phyloP scores from a whole-genome alignment of 2,113 vertebrate species.

The Callaeas wilsoni region DNA sequence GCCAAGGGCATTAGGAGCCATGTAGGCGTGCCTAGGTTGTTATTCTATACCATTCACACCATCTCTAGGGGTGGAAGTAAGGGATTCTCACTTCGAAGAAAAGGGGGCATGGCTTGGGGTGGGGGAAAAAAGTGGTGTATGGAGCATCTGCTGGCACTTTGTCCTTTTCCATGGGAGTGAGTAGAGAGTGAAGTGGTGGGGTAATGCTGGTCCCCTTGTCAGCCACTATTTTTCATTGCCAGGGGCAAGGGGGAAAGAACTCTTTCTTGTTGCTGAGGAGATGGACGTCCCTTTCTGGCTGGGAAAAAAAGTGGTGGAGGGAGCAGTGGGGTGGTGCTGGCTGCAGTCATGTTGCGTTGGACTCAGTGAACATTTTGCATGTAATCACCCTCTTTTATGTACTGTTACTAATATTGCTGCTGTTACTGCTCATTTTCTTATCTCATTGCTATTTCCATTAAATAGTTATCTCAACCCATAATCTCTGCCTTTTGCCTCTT shows the following conservation, averaged over 20 bases:
- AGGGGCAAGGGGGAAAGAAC: fast-evolving
- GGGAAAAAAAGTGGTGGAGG: not conserved
- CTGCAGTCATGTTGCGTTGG: not conserved
- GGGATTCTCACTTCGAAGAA: not conserved
- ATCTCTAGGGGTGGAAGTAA: not conserved
- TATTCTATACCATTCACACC: not conserved
- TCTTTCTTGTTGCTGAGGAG: not conserved
- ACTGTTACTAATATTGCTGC: not conserved
- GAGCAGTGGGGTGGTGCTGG: fast-evolving
- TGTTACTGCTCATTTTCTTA: not conserved
- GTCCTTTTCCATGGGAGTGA: not conserved
- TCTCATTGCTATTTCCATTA: not conserved
- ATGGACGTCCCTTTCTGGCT: fast-evolving
- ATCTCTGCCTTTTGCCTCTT: not conserved
- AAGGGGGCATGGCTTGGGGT: not conserved
- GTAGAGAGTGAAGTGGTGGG: not conserved
- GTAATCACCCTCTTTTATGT: not conserved
- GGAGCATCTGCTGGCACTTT: fast-evolving
- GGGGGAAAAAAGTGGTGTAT: not conserved
- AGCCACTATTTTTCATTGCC: not conserved
- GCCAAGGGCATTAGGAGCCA: not conserved
- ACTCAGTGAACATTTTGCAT: not conserved
- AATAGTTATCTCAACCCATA: not conserved
- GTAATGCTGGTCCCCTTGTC: not conserved
- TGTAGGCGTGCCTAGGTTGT: fast-evolving